Percentiles rank a stretch among this genome's conserved stretches.
Conservation (phyloP, 2,888 invertebrate species). For the Branchipolynoe longqiensis region DNA sequence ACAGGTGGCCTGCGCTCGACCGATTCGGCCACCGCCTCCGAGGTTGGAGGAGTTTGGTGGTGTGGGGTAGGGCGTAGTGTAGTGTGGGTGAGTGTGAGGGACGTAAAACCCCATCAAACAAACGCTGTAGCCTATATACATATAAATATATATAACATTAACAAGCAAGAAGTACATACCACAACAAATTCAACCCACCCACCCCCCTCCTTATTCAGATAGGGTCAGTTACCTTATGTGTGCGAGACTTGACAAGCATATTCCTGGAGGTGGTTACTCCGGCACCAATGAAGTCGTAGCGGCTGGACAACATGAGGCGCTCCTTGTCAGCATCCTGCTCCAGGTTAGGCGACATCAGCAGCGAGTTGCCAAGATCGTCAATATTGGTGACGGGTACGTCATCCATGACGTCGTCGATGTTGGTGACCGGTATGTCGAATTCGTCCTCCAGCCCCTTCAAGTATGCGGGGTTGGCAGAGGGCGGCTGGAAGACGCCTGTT, state of each 20-base stretch:
- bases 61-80: no score
- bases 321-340: constrained; percentile 46
- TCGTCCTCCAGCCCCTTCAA: constrained; percentile 61
- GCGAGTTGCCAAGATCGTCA: constrained; percentile 47
- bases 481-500: constrained; percentile 50
- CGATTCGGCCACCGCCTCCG: no score
- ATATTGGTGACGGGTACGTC: constrained; percentile 61
- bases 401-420: constrained; percentile 70
- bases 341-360: background rate
- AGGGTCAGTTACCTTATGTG: constrained; percentile 46
- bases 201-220: no score
- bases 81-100: no score
- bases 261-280: constrained; percentile 72
- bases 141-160: no score
- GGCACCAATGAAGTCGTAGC: constrained; percentile 74
- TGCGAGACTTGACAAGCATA: constrained; percentile 67
- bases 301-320: constrained; percentile 70
- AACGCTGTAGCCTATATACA: no score
- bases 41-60: no score
- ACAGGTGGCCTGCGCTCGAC: no score
- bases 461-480: constrained; percentile 35
- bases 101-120: no score
- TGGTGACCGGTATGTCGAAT: constrained; percentile 69
- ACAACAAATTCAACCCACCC: no score
- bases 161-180: no score